Evolutionary conservation across 1,140 invertebrate species (phyloP), one percentile per base, ranked within the genome.

Genomic region (Kradibia gibbosae): DNA sequence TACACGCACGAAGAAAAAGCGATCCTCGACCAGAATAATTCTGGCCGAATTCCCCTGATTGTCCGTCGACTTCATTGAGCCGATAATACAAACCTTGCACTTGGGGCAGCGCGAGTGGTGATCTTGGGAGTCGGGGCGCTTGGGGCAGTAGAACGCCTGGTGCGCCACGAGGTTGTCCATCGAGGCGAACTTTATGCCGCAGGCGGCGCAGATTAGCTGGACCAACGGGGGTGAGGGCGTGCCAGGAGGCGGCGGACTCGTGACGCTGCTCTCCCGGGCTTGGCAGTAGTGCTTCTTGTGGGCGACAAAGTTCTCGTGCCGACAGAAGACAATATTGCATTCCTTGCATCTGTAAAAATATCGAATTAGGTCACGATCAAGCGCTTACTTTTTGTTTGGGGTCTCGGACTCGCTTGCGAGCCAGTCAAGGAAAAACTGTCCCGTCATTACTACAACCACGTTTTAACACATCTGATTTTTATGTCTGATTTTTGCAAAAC

Each of bases 281-380:
- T 97, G 97, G 90, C 98, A 99, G 88, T 99, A 99, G 86, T 98
- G 96, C 85, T 96, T 95, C 88, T 98, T 99, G 88, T 99, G 98
- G 1, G 97, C 95, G 25, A 98, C 91, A 86, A 97, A 99, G 87
- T 98, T 99, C 88, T 99, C 98, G 85, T 97, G 95, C 84, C 97
- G 97, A 90, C 97, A 99, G 86, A 99, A 99, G 0, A 98, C 97
- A 78, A 99, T 99, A 88, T 98, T 98, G 91, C 98, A 99, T 85
- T 99, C 97, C 86, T 96, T 95, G 91, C 98, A 99, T 89, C 97
- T 98, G 34, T 95, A 97, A 0, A 96, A 2, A n/a, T n/a, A n/a
- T n/a, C n/a, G n/a, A n/a, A n/a, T n/a, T n/a, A n/a, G n/a, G n/a
- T n/a, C n/a, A 45, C 42, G 42, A 45, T 45, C 13, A 45, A 45